Base-by-base conservation (phyloP, 2,888 invertebrate species). In the Orgyia antiqua region DNA sequence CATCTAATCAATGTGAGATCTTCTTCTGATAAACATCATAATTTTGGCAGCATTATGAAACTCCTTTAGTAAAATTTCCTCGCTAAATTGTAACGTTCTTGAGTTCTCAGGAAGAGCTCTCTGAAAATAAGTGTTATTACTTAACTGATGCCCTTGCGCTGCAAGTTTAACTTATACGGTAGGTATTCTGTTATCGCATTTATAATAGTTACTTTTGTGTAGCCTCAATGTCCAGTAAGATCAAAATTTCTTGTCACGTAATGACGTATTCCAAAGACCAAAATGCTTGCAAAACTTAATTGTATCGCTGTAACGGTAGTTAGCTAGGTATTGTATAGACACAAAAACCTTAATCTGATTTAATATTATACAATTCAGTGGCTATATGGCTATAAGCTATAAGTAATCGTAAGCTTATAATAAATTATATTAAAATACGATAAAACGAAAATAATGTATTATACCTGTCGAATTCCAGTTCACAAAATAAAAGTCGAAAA, bases 221-320 rank as follows among this genome's bases (percentile, higher is more conserved):
- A 2, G 10, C 11, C 23, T n/a, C 3, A 15, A 9, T 13, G 13
- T 26, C 6, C 26, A 3, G 5, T 30, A 9, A 4, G 6, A 33
- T 36, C 19, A 33, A 9, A 13, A 9, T 33, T 45, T 38, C 35
- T 30, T 35, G 27, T 24, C 29, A 46, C 31, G 38, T n/a, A n/a
- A n/a, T n/a, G n/a, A n/a, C n/a, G n/a, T 38, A 25, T 20, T 5
- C n/a, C 20, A 18, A 17, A 3, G 4, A 13, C 15, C 15, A 15
- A n/a, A n/a, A n/a, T n/a, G n/a, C n/a, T n/a, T n/a, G n/a, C n/a
- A n/a, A 20, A 18, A 33, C 17, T 27, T 17, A 10, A 24, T 27
- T 2, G 18, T 18, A 28, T 10, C 6, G 8, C n/a, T n/a, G 10
- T 10, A 30, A 4, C 8, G 11, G 9, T 30, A 13, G 10, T 3